Evolutionary conservation across 53 echinoderm and acorn worm genomes (phyloP), one percentile per base, ranked within the genome.

Genomic region (Actinopyga echinites): DNA sequence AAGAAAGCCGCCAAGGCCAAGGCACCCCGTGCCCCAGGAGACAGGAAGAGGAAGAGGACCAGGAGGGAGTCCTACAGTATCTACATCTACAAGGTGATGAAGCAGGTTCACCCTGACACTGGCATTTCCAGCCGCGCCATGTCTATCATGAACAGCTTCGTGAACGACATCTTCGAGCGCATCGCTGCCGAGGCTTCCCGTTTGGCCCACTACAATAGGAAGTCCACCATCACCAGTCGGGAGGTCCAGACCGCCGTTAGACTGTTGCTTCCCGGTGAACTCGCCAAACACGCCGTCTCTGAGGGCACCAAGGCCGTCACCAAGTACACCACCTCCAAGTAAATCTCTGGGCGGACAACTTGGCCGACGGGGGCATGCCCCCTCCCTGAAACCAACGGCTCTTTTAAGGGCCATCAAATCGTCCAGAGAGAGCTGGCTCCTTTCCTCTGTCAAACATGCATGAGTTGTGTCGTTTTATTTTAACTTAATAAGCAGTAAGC

Each of bases 141-240:
- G 91, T 87, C 83, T 30, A 90, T 90, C 90, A 90, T 90, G 90
- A 90, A 90, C 90, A 90, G 90, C 86, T 90, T 90, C 75, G 90
- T 90, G 62, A 89, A 89, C 85, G 89, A 89, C 79, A 80, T 86
- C 69, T 89, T 89, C 82, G 89, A 89, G 64, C 85, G 89, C 71
- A 90, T 90, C 69, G 91, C 87, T 36, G 91, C 77, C 56, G 82
- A 91, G 64, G 81, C 87, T n/a, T 80, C 87, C 60, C 87, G 87
- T 54, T 78, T 91, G 79, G 91, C 91, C 69, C 79, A 87, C 56
- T 91, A 91, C 91, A 91, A 91, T 84, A 91, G 83, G 80, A 85
- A 85, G 62, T 85, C 89, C 35, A 89, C 89, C 85, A 89, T 89
- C 85, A 85, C 85, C 85, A 85, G 85, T 68, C 85, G 89, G 24